Percentiles rank a stretch among this genome's conserved stretches.
Conservation (phyloP, 2,797 vertebrate species). For the Eulemur coronatus region DNA sequence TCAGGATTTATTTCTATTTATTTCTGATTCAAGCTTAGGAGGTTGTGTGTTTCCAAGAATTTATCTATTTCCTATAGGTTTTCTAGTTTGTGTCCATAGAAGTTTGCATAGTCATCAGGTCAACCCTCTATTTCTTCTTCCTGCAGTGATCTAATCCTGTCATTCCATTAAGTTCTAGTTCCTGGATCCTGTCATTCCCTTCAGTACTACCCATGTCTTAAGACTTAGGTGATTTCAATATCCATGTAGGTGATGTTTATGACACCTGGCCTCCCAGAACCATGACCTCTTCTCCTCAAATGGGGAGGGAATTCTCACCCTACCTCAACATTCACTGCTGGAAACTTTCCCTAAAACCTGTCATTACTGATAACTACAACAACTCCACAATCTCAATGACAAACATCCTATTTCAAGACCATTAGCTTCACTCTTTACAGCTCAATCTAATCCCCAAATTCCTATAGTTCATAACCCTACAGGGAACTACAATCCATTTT, state of each 20-base stretch:
- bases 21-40: too few species aligned
- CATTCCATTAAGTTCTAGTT: neutral
- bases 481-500: neutral
- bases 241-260: neutral
- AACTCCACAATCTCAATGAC: neutral
- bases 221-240: neutral
- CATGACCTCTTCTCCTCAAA: neutral
- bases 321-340: neutral
- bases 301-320: neutral
- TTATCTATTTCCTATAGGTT: too few species aligned
- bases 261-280: neutral
- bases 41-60: too few species aligned
- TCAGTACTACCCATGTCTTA: rapidly evolving
- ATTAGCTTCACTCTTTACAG: neutral
- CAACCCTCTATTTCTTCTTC: neutral
- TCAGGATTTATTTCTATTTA: too few species aligned
- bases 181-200: neutral
- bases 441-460: neutral
- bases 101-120: neutral
- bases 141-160: neutral
- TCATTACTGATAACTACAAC: neutral
- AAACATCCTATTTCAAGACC: neutral
- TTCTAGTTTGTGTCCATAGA: too few species aligned
- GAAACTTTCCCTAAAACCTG: neutral
- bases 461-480: neutral